Conservation (phyloP, 2,888 invertebrate species). For the Hedychridium roseum region DNA sequence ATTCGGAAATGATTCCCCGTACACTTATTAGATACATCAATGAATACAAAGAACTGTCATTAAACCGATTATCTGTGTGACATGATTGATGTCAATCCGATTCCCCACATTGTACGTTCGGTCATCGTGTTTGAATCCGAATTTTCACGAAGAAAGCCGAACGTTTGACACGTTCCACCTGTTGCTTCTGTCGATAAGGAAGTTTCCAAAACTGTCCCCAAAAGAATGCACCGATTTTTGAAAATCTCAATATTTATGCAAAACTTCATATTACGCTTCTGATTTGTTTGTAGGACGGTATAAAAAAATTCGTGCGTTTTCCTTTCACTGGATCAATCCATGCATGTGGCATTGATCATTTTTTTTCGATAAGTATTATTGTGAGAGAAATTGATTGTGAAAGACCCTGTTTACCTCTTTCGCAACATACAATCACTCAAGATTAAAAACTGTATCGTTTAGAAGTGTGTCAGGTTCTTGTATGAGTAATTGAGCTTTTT, state of each 20-base stretch:
- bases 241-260: not conserved
- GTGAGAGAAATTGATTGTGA: conserved; percentile 5
- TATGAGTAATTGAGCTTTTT: no score
- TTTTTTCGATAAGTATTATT: conserved; percentile 7
- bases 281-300: no score
- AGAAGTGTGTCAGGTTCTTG: conserved; percentile 5
- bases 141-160: not conserved
- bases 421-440: not conserved
- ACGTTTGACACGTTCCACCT: not conserved
- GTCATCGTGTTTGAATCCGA: not conserved
- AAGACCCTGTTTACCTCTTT: not conserved
- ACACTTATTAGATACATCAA: conserved; percentile 19
- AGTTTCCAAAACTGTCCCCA: no score
- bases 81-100: not conserved
- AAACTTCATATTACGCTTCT: no score
- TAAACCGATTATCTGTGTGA: conserved; percentile 8
- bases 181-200: not conserved
- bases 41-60: conserved; percentile 11
- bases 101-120: not conserved
- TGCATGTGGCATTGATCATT: conserved; percentile 14
- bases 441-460: conserved; percentile 4
- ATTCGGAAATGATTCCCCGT: conserved; percentile 11
- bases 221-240: no score
- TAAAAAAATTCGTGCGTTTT: no score
- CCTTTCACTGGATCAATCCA: conserved; percentile 2